Evolutionary conservation across 2,888 invertebrate genomes (phyloP).

Genomic region (Scaptomyza parva): DNA sequence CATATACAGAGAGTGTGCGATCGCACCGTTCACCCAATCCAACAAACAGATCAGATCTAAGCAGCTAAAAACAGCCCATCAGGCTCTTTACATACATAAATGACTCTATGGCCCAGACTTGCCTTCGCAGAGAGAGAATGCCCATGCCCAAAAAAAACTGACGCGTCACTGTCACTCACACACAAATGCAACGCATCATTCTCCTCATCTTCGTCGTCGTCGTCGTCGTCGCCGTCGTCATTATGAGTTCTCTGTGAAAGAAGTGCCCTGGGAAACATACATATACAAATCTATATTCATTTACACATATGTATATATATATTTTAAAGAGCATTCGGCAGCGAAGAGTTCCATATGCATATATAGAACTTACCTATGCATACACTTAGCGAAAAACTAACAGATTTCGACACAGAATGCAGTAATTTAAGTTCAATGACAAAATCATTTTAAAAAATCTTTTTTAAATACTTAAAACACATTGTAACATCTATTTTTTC

Average conservation of each 20-base stretch:
- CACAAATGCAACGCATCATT: conserved; percentile 73
- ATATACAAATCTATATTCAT: conserved; percentile 9
- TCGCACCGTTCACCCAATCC: too few relatives aligned
- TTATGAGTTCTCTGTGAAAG: conserved; percentile 59
- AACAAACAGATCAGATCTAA: conserved; percentile 15
- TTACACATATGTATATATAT: not conserved
- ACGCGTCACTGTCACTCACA: conserved; percentile 83
- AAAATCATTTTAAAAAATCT: too few relatives aligned
- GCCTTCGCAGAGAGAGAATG: too few relatives aligned
- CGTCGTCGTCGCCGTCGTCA: conserved; percentile 52
- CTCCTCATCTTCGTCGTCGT: conserved; percentile 43
- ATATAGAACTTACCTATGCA: conserved; percentile 25
- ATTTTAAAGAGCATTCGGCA: conserved; percentile 4
- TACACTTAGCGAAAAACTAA: conserved; percentile 1
- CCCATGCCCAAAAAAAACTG: conserved; percentile 76
- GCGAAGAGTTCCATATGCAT: conserved; percentile 14
- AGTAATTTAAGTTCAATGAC: too few relatives aligned
- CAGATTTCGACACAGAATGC: too few relatives aligned
- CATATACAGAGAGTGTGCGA: conserved; percentile 6
- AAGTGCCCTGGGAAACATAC: conserved; percentile 72
- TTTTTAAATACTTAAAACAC: too few relatives aligned
- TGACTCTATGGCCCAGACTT: conserved; percentile 24
- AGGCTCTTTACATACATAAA: conserved; percentile 39
- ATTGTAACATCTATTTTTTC: too few relatives aligned
- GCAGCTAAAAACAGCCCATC: conserved; percentile 21